Evolutionary conservation across 2,113 vertebrate genomes (phyloP), one percentile per base, ranked within the genome.

Genomic region (Gnathochromis pfefferi): DNA sequence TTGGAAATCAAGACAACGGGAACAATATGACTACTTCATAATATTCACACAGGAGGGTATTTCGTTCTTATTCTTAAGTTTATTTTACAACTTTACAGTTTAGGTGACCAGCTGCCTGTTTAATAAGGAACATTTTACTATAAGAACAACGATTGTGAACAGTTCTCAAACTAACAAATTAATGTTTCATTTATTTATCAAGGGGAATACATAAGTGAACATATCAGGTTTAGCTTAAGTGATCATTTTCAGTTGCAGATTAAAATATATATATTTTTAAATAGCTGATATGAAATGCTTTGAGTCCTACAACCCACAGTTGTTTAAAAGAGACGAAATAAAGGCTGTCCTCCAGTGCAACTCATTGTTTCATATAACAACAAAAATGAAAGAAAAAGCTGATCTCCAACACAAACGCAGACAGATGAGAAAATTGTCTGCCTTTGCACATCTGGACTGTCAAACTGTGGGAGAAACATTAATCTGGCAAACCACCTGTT

Each of bases 401-500:
- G 28, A 86, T 85, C 68, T 85, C 54, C 13, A 35, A 26, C 80
- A 85, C 57, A 87, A 80, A 91, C 12, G 78, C 63, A 53, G 23
- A 31, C 21, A 9, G 33, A 58, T 87, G 14, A 84, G 49, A 16
- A 63, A n/a, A 78, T 58, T n/a, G 4, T 51, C 16, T 33, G 45
- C 85, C 19, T 81, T 82, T 54, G 13, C 73, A 5, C 49, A 65
- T 84, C 51, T 82, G 23, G 47, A 31, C 81, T 31, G 63, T 53
- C 80, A 54, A 4, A 85, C 86, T 63, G 83, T 45, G 83, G 60
- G 7, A 82, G 80, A 55, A 81, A 13, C 81, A 68, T 78, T 80
- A 58, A 85, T 87, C 83, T 47, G 26, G 58, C 16, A 21, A 55
- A 38, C 54, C 88, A 91, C 90, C 92, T 87, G 75, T 88, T 70